Evolutionary conservation across 2,113 vertebrate species (phyloP).

Genomic region (Empidonax alnorum): DNA sequence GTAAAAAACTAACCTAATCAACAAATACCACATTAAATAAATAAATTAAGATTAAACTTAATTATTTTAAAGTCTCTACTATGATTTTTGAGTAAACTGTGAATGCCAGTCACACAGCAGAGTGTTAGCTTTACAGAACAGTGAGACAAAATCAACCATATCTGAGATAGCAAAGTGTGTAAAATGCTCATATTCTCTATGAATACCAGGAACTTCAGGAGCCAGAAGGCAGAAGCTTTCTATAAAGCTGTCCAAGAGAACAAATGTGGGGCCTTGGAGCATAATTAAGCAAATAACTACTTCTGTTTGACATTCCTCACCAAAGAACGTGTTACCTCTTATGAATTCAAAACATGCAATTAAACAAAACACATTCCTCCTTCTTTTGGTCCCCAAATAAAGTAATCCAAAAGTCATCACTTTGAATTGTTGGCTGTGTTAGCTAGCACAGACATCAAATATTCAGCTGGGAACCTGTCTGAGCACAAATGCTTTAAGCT

Average conservation of each 20-base stretch:
- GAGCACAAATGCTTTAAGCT: neutral
- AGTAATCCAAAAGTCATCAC: neutral
- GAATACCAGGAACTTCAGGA: neutral
- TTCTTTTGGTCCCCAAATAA: neutral
- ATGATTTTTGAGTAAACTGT: neutral
- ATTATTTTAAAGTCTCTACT: neutral
- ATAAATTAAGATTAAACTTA: neutral
- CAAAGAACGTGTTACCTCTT: neutral
- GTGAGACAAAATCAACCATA: neutral
- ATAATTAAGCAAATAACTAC: constrained; percentile 22
- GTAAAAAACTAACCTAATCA: fast-evolving
- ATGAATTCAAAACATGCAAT: constrained; percentile 29
- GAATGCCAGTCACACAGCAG: neutral
- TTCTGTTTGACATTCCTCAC: constrained; percentile 20
- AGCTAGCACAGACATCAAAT: neutral
- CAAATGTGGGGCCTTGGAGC: constrained; percentile 5
- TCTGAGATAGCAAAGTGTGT: neutral
- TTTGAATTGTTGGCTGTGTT: neutral
- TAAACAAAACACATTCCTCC: neutral
- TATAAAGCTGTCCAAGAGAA: constrained; percentile 6
- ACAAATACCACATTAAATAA: neutral
- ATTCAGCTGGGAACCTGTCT: neutral
- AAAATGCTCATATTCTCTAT: neutral
- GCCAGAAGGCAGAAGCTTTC: neutral
- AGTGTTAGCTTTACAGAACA: neutral